Evolutionary conservation across 2,797 vertebrate genomes (phyloP), one percentile per base, ranked within the genome.

Genomic region (Fistularia tabacaria): DNA sequence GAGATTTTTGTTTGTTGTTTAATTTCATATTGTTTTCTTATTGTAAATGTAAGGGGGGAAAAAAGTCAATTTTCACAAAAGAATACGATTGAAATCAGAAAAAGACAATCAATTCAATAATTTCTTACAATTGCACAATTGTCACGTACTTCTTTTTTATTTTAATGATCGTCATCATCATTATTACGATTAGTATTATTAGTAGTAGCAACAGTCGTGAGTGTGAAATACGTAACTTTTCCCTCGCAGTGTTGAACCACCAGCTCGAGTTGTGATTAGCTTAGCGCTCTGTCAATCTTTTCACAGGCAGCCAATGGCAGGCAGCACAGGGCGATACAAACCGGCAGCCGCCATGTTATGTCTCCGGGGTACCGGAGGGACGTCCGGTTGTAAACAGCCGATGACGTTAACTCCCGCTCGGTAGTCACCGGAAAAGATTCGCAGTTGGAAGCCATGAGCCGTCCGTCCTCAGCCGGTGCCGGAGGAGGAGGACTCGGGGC

Each of bases 291-390:
- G 81, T 73, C 84, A 77, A 12, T 87, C 76, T 10, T 1, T 0
- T 25, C 3, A 0, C 7, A 25, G 1, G 12, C 14, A 11, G 15
- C 86, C 87, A 87, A 86, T 85, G 25, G 55, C 4, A 47, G 66
- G 9, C 9, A 1, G 14, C 49, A 38, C 57, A 51, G 61, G 69
- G 81, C 73, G 66, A 82, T 84, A 83, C 88, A 56, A 83, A 81
- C 76, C 11, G 56, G 59, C 68, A 54, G 84, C 76, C 82, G 89
- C 89, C 90, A 90, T 90, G 81, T 90, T 90, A 84, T 73, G 68
- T 85, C 65, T 75, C 61, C 59, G 63, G 81, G 76, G 79, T 57
- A 50, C 59, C 40, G 74, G 69, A 73, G 78, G 66, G 51, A 64
- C 64, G 77, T 75, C 58, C 63, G 81, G 56, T 76, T 54, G 79